phyloP scores from a whole-genome alignment of 2,888 invertebrate species.

The Sympetrum striolatum region DNA sequence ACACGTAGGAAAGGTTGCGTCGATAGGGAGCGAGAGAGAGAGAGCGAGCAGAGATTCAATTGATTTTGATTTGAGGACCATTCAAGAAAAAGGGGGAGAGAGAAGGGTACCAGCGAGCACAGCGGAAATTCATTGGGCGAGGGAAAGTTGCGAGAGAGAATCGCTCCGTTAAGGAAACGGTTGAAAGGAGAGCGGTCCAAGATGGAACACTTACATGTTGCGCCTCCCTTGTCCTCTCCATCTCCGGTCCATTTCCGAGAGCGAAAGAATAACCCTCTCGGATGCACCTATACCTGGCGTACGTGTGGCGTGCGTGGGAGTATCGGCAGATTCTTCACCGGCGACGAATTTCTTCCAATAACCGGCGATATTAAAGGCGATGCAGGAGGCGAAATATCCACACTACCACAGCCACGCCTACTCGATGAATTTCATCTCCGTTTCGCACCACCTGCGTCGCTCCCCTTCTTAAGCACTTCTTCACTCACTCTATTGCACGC shows the following conservation, averaged over 20 bases:
- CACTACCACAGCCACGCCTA: neutral
- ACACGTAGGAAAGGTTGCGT: neutral
- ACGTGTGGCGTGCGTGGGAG: too few relatives aligned
- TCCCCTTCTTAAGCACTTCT: neutral
- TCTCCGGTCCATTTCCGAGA: slow-evolving; percentile 1
- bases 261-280: neutral
- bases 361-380: neutral
- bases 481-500: neutral
- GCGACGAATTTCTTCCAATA: neutral
- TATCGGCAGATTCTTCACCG: too few relatives aligned
- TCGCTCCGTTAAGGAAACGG: neutral
- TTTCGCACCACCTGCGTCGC: neutral
- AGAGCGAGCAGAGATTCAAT: neutral
- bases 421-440: neutral
- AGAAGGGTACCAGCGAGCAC: neutral
- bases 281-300: neutral
- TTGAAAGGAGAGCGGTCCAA: neutral
- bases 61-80: slow-evolving; percentile 37
- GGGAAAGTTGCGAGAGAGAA: neutral
- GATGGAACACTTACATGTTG: slow-evolving; percentile 20
- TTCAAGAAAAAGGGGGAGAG: slow-evolving; percentile 4
- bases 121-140: slow-evolving; percentile 8
- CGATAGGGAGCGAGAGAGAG: neutral
- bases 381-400: neutral
- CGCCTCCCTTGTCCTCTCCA: neutral